These are phyloP conservation scores for Brachycybe producta DNA, from an alignment of 2,888 invertebrate species.

Conservation along the genomic window DNA sequence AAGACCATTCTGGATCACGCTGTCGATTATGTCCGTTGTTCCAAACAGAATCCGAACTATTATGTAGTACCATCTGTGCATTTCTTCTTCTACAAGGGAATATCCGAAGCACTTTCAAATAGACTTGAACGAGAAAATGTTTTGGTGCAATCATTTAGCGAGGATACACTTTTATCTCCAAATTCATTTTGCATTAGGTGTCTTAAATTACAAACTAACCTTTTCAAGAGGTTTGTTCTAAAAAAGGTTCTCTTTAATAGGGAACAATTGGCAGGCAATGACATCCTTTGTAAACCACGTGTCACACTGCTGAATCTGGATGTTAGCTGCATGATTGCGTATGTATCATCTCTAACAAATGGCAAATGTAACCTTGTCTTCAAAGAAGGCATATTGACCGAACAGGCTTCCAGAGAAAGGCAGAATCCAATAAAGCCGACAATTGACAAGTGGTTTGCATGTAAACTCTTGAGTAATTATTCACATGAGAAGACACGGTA, in stretches of 20 bases:
- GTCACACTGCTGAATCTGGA: conserved; percentile 60
- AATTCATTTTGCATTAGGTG: too few species aligned
- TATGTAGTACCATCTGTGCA: conserved; percentile 64
- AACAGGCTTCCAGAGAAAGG: conserved; percentile 74
- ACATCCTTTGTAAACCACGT: too few species aligned
- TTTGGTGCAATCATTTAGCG: too few species aligned
- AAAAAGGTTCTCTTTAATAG: conserved; percentile 8
- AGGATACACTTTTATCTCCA: too few species aligned
- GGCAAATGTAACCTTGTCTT: conserved; percentile 62
- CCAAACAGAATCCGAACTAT: conserved; percentile 59
- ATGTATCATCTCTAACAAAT: conserved; percentile 79
- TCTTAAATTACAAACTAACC: background rate
- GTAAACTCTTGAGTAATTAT: conserved; percentile 32
- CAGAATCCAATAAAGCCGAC: conserved; percentile 63
- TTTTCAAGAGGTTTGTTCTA: conserved; percentile 21
- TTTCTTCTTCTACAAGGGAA: conserved; percentile 16
- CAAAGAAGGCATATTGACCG: conserved; percentile 60
- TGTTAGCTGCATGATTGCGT: conserved; percentile 81
- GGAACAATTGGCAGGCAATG: too few species aligned
- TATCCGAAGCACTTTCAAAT: conserved; percentile 8
- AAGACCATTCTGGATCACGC: conserved; percentile 75
- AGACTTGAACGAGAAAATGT: too few species aligned
- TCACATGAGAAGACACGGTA: background rate
- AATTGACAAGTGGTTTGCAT: conserved; percentile 60
- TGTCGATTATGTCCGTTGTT: conserved; percentile 59